Conservation (phyloP, 2,888 invertebrate species). For the Eucera pruinosa region DNA sequence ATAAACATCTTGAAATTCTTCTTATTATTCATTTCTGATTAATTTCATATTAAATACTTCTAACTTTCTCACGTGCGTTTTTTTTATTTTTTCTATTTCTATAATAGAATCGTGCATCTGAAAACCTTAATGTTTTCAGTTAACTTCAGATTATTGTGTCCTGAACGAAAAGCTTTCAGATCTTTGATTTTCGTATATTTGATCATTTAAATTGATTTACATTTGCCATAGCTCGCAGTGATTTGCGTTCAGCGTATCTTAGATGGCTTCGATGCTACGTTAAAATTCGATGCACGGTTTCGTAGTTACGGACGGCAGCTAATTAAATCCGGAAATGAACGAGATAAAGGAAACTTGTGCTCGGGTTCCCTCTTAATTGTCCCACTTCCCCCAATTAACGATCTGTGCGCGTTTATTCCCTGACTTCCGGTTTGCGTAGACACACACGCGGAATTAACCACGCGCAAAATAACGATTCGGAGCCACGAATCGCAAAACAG, state of each 20-base stretch:
- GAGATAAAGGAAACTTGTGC: constrained; percentile 39
- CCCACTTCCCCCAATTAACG: constrained; percentile 44
- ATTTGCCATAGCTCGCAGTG: not conserved
- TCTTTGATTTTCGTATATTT: too few relatives aligned
- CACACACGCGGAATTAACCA: not conserved
- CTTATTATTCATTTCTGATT: too few relatives aligned
- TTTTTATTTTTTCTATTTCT: too few relatives aligned
- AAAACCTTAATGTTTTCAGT: too few relatives aligned
- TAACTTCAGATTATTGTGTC: too few relatives aligned
- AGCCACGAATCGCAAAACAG: too few relatives aligned
- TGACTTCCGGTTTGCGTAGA: not conserved
- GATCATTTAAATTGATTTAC: too few relatives aligned
- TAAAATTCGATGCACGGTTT: constrained; percentile 43
- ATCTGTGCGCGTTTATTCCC: not conserved
- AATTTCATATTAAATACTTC: too few relatives aligned
- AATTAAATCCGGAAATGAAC: constrained; percentile 50
- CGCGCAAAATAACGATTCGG: not conserved
- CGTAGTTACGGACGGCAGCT: constrained; percentile 14
- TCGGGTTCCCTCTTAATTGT: constrained; percentile 47
- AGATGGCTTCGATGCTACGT: not conserved
- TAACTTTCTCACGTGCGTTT: too few relatives aligned
- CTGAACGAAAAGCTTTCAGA: too few relatives aligned
- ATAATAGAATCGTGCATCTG: too few relatives aligned
- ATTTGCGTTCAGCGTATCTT: not conserved
- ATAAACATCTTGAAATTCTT: too few relatives aligned